Evolutionary conservation across 2,888 invertebrate genomes (phyloP), one percentile per base, ranked within the genome.

Genomic region (Atherix ibis): DNA sequence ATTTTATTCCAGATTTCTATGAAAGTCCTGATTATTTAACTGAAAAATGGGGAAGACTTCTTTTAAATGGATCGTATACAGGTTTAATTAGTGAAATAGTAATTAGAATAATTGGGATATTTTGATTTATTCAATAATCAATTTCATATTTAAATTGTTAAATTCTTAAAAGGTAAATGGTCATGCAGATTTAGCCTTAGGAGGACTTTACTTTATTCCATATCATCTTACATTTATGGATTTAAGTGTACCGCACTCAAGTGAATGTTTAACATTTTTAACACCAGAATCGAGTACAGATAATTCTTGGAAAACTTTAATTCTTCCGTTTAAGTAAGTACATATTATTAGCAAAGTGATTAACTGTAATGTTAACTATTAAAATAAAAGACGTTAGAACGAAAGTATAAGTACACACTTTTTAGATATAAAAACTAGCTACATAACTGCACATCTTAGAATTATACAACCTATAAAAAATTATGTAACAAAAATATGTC

Each of bases 231-330:
- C 71, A 31, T 55, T 76, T 28, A 70, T 80, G 46, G 85, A 87
- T 53, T 58, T 87, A 25, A 78, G 77, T 34, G 65, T 70, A 30
- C 82, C 85, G 0, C 85, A 85, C 42, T 78, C 75, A n/a, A 72
- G 78, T 0, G 80, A 84, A 50, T 87, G 85, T 48, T 66, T 84
- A 47, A 85, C 85, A 1, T 87, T 87, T 49, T 54, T 87, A 13
- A 84, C 85, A 1, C 84, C 84, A 0, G 84, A 84, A 57, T 73
- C 83, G 1, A 62, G 78, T 13, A 72, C 71, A 2, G 82, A 85
- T 50, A 83, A 82, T 47, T 80, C 84, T 2, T 85, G 85, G 85
- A 78, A 77, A 54, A 79, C 84, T 1, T 63, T 87, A 5, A 75
- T 84, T 47, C 60, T 80, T 43, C 85, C 85, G 2, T 84, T 85